Percentiles rank a stretch among this genome's conserved stretches.
Evolutionary conservation across 2,113 vertebrate genomes (phyloP).

Genomic region (Saguinus midas): DNA sequence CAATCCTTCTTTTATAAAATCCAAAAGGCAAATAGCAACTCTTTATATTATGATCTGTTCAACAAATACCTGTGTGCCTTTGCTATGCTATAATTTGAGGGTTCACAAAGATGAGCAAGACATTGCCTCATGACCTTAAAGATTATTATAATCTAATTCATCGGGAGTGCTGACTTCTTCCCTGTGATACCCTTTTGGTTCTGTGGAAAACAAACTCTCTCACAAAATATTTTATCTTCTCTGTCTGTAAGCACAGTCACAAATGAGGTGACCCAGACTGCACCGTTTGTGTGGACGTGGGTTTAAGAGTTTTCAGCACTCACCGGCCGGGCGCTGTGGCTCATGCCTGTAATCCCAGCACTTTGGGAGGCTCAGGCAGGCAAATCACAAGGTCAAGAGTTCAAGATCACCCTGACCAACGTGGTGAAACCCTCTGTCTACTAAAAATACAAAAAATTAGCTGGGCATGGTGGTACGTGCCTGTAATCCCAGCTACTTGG

Average conservation of each 20-base stretch:
- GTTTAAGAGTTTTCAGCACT: not conserved
- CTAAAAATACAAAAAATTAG: too few relatives aligned
- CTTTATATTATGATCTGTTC: slow-evolving; percentile 58
- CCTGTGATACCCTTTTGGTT: not conserved
- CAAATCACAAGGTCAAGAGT: too few relatives aligned
- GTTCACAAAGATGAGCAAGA: slow-evolving; percentile 37
- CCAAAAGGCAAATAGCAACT: slow-evolving; percentile 69
- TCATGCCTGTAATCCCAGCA: too few relatives aligned
- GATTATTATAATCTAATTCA: not conserved
- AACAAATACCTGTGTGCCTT: slow-evolving; percentile 44
- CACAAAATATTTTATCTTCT: not conserved
- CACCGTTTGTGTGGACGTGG: not conserved
- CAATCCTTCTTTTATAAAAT: slow-evolving; percentile 38
- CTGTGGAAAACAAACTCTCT: not conserved
- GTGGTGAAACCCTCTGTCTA: too few relatives aligned
- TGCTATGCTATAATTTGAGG: slow-evolving; percentile 1
- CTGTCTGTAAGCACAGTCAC: not conserved
- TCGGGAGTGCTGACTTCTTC: not conserved
- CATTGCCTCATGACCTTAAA: slow-evolving; percentile 27
- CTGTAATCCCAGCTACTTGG: too few relatives aligned
- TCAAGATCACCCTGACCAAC: too few relatives aligned
- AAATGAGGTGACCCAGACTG: not conserved
- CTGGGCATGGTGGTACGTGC: too few relatives aligned
- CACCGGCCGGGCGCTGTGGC: too few relatives aligned
- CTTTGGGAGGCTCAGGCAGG: too few relatives aligned